Percentiles rank a stretch among this genome's conserved stretches.
phyloP scores from a whole-genome alignment of 2,797 vertebrate genomes.

The Naso thynnoides region DNA sequence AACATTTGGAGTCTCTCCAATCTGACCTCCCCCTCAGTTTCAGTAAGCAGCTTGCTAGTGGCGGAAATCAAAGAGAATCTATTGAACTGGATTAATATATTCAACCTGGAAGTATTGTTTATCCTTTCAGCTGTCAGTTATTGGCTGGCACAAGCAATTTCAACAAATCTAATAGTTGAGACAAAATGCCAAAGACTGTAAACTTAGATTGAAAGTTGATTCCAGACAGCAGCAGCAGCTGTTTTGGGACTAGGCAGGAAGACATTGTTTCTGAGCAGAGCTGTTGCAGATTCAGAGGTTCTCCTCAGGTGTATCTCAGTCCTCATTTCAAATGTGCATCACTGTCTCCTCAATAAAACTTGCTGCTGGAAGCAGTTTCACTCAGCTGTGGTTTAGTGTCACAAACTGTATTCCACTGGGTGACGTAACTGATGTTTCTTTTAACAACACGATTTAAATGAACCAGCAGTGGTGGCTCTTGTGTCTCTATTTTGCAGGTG shows the following conservation, averaged over 20 bases:
- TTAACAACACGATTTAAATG: constrained; percentile 24
- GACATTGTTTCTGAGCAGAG: not conserved
- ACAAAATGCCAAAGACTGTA: constrained; percentile 10
- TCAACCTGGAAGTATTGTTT: constrained; percentile 39
- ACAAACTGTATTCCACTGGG: constrained; percentile 17
- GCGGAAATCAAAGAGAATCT: constrained; percentile 41
- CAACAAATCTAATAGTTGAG: not conserved
- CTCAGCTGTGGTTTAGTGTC: constrained; percentile 16
- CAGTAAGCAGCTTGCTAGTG: constrained; percentile 9
- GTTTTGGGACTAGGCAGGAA: not conserved
- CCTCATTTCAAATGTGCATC: not conserved
- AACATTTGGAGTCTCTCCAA: constrained; percentile 35
- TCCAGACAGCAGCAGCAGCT: not conserved
- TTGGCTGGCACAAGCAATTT: constrained; percentile 16
- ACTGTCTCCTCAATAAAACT: not conserved
- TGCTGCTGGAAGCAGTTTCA: constrained; percentile 11
- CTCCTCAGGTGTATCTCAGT: constrained; percentile 9
- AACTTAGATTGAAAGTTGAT: constrained; percentile 24
- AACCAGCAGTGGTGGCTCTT: constrained; percentile 28
- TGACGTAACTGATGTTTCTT: constrained; percentile 26
- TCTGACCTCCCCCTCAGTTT: constrained; percentile 31
- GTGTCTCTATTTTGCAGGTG: constrained; percentile 23
- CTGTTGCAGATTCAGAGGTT: not conserved
- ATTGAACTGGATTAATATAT: not conserved
- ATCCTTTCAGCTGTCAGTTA: constrained; percentile 27